These are phyloP conservation scores for Varanus salvator DNA, from an alignment of 2,113 vertebrate species.

Conservation along the genomic window DNA sequence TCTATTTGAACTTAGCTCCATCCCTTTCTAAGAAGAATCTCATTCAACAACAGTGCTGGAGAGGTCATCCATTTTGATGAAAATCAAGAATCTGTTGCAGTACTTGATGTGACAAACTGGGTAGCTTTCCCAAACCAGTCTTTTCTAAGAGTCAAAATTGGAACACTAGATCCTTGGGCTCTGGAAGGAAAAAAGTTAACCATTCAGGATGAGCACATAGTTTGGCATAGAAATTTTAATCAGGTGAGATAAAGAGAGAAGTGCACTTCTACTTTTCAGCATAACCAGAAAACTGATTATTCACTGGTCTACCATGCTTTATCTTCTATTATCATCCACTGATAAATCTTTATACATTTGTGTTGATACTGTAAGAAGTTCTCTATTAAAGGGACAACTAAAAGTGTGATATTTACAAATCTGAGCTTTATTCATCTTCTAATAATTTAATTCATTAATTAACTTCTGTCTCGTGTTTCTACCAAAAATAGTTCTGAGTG, in stretches of 20 bases:
- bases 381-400: no score
- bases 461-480: no score
- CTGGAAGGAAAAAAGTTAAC: neutral
- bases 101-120: slow-evolving; percentile 19
- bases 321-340: no score
- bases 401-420: no score
- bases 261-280: no score
- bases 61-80: neutral
- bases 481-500: no score
- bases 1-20: neutral
- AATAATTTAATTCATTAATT: no score
- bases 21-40: neutral
- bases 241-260: neutral
- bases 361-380: no score
- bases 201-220: neutral
- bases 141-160: neutral
- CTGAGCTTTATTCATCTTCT: no score
- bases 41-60: slow-evolving; percentile 9
- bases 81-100: neutral
- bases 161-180: neutral
- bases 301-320: no score
- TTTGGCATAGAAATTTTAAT: slow-evolving; percentile 1
- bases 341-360: no score
- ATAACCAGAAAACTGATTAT: no score
- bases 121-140: slow-evolving; percentile 9